Conservation (phyloP, 2,113 vertebrate species). For the Rutilus rutilus region DNA sequence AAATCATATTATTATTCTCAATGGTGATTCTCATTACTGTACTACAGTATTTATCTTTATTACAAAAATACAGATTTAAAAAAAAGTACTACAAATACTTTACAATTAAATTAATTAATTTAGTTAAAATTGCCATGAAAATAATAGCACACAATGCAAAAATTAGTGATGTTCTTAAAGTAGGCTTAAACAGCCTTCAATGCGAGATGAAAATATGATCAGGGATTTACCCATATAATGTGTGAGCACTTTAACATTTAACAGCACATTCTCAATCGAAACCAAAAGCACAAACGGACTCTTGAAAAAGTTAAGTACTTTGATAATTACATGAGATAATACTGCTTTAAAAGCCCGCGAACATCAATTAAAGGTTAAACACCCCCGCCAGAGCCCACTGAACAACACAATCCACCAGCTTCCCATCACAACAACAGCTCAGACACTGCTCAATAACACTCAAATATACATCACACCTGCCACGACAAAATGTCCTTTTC, state of each 20-base stretch:
- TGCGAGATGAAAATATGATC: neutral
- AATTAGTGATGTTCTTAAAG: neutral
- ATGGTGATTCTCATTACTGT: too few relatives aligned
- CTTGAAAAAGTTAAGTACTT: neutral
- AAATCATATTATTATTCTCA: too few relatives aligned
- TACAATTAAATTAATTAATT: neutral
- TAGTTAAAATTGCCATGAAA: neutral
- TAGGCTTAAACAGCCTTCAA: neutral
- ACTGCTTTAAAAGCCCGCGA: slow-evolving; percentile 7
- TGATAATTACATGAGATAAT: neutral
- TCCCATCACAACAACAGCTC: too few relatives aligned
- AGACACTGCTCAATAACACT: neutral
- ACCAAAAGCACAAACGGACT: neutral
- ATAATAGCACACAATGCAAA: neutral
- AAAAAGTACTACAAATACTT: neutral
- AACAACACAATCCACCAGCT: neutral
- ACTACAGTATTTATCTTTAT: too few relatives aligned
- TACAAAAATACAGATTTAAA: too few relatives aligned
- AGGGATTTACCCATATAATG: neutral
- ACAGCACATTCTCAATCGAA: neutral
- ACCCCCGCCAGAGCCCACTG: neutral
- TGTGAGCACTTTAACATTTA: neutral
- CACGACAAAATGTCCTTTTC: neutral
- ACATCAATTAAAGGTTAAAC: neutral
- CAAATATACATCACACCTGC: neutral